Evolutionary conservation across 2,113 vertebrate species (phyloP).

Genomic region (Oreocharis arfaki): DNA sequence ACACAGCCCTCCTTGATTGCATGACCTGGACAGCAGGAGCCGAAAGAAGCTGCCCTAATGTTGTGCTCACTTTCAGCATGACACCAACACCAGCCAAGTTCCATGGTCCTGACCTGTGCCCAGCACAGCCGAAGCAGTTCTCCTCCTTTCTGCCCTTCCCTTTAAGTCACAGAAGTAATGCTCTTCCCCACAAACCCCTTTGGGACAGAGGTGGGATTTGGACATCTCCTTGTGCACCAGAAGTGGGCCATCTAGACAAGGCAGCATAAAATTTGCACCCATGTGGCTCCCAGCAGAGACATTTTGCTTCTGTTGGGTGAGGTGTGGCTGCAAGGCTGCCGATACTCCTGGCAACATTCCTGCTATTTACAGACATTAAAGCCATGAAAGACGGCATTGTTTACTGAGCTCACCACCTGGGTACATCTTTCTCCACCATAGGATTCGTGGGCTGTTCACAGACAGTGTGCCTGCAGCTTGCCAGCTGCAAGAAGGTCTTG

Average conservation of each 20-base stretch:
- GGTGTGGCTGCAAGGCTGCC: background rate
- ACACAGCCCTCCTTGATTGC: background rate
- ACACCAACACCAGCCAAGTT: background rate
- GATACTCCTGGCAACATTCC: rapidly evolving
- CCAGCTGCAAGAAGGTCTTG: background rate
- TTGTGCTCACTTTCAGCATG: background rate
- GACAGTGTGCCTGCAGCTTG: background rate
- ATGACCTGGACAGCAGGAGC: background rate
- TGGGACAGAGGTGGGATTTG: background rate
- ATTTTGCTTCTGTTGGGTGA: background rate
- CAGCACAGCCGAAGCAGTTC: background rate
- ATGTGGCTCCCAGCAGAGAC: background rate
- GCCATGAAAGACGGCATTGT: background rate
- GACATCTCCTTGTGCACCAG: background rate
- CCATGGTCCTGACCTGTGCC: background rate
- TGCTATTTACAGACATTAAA: background rate
- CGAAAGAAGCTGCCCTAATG: background rate
- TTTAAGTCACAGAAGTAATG: background rate
- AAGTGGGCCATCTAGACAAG: background rate
- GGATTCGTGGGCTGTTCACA: background rate
- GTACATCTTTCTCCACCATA: background rate
- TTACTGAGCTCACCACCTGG: background rate
- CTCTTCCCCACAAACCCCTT: background rate
- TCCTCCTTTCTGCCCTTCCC: background rate
- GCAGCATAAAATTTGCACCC: background rate